Base-by-base conservation (phyloP, 2,797 vertebrate genomes). In the Rhyacichthys aspro region DNA sequence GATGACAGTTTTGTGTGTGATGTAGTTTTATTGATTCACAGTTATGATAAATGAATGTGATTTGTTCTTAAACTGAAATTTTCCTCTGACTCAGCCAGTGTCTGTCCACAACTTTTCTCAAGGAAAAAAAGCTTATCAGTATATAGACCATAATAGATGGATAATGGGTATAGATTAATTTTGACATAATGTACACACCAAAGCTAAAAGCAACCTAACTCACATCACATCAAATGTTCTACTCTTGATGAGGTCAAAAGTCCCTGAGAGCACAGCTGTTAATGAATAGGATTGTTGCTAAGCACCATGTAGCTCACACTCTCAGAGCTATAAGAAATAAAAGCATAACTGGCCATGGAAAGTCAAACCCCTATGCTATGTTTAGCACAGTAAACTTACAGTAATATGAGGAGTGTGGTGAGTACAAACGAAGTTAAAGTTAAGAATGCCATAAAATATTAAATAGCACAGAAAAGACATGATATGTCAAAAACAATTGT, bases 1-100 rank as follows among this genome's bases (percentile, higher is more conserved):
- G 58, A 63, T 15, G 62, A 71, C 61, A 63, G 49, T 43, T 80
- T 73, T 63, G 73, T 80, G 68, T 82, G 78, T 85, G 86, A 85
- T 82, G 73, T 74, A 75, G 76, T 84, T 91, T 92, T 90, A 91
- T 91, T 91, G 86, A 90, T 91, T 92, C 91, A 92, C 90, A 92
- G 90, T 91, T 82, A 87, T 90, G 87, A 88, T 87, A 73, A 83
- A 88, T 86, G 86, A 83, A 83, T 78, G 49, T 72, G 72, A 83
- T 81, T 76, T 72, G 57, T 55, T 72, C 70, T 72, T 52, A 17
- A 64, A 69, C 52, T 70, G 52, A 76, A 71, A 72, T 62, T 67
- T 61, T 59, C 65, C 47, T 73, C 57, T 73, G 63, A 79, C 64
- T 78, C 63, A 78, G 81, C 80, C 81, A 83, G 83, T 82, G 82